Percentiles rank a stretch among this genome's conserved stretches.
Conservation (phyloP, 2,113 vertebrate genomes). For the Pungitius pungitius region DNA sequence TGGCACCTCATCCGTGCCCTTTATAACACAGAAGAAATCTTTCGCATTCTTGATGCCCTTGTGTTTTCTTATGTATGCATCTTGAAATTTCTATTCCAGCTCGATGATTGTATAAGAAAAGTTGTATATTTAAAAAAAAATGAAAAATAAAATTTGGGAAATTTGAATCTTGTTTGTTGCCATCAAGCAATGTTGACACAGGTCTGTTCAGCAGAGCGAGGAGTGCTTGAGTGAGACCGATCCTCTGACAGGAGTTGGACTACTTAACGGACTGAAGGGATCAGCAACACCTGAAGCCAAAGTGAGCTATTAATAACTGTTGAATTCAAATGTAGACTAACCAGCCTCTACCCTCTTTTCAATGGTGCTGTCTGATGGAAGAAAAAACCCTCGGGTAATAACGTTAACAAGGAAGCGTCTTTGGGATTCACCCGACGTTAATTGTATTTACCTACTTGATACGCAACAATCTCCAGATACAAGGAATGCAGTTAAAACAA, state of each 20-base stretch:
- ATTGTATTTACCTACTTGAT: not conserved
- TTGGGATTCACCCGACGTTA: not conserved
- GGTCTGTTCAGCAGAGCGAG: not conserved
- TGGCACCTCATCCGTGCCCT: not conserved
- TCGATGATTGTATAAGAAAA: slow-evolving; percentile 72
- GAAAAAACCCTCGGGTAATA: not conserved
- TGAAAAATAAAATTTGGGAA: slow-evolving; percentile 69
- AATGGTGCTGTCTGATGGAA: not conserved
- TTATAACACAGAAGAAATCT: slow-evolving; percentile 40
- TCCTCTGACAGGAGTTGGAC: not conserved
- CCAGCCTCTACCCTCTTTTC: too few species aligned
- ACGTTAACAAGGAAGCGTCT: not conserved
- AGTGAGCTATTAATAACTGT: slow-evolving; percentile 21
- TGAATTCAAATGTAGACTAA: not conserved
- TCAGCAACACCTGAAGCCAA: too few species aligned
- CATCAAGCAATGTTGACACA: not conserved
- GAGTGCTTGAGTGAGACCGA: not conserved
- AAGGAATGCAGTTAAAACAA: not conserved
- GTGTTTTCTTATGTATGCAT: slow-evolving; percentile 73
- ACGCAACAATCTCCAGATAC: not conserved
- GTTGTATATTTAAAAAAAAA: slow-evolving; percentile 76
- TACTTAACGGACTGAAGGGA: not conserved
- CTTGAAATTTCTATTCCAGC: slow-evolving; percentile 73
- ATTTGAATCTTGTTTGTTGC: slow-evolving; percentile 30
- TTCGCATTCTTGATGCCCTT: slow-evolving; percentile 53